phyloP scores from a whole-genome alignment of 2,797 vertebrate genomes.

The Cynodonichthys magdalenae region DNA sequence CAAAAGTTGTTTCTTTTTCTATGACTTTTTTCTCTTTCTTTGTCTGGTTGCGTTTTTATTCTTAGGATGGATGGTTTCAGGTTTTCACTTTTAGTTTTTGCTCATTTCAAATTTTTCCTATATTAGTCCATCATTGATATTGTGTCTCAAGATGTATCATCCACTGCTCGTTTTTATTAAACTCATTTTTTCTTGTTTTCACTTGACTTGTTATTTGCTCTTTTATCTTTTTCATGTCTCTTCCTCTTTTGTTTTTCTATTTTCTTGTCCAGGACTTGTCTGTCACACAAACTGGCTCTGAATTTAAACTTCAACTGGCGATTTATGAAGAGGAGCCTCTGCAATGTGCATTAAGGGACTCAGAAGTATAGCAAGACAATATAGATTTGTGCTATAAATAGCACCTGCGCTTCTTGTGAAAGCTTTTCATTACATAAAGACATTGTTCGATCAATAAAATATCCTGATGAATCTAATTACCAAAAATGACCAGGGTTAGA shows the following conservation, averaged over 20 bases:
- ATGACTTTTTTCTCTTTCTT: background rate
- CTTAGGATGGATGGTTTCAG: conserved; percentile 1
- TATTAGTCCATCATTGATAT: background rate
- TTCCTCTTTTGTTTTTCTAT: conserved; percentile 7
- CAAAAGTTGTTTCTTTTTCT: conserved; percentile 31
- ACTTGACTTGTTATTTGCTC: conserved; percentile 37
- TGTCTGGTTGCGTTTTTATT: conserved; percentile 3
- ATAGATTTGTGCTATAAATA: conserved; percentile 71
- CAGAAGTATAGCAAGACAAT: conserved; percentile 34
- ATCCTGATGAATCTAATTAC: conserved; percentile 63
- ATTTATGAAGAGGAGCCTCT: conserved; percentile 54
- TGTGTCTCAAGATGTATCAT: no score
- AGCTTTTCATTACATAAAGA: conserved; percentile 78
- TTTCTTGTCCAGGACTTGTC: conserved; percentile 22
- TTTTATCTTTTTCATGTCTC: conserved; percentile 46
- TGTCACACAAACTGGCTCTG: conserved; percentile 40
- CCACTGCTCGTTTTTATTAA: no score
- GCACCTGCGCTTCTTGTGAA: conserved; percentile 60
- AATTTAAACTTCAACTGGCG: conserved; percentile 47
- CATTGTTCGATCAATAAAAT: conserved; percentile 68
- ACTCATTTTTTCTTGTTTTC: conserved; percentile 21
- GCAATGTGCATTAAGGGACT: conserved; percentile 58
- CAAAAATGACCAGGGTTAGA: conserved; percentile 33
- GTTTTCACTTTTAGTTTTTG: conserved; percentile 16
- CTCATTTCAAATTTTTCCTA: conserved; percentile 21